Evolutionary conservation across 1,140 invertebrate genomes (phyloP).

Genomic region (Conus ventricosus): DNA sequence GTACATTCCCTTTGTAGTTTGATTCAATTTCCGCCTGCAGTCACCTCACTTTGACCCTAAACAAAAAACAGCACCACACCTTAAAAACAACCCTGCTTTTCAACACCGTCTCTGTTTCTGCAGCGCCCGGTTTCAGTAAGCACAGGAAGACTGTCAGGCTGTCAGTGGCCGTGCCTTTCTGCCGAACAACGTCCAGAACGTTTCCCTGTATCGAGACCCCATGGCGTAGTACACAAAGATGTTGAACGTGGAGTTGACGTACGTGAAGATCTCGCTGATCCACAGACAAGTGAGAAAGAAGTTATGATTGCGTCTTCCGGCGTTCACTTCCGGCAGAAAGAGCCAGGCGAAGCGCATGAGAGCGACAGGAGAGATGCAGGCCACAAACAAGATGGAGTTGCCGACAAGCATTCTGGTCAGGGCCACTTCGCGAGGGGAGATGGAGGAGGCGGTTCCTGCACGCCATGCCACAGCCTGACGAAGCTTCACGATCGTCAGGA

Average conservation of each 20-base stretch:
- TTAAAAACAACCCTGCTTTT: no score
- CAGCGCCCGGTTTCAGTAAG: no score
- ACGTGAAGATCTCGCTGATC: neutral
- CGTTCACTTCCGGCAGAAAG: neutral
- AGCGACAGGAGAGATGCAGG: neutral
- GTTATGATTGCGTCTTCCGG: conserved; percentile 1
- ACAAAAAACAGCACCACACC: no score
- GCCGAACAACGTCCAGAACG: neutral
- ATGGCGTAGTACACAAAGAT: conserved; percentile 9
- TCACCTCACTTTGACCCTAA: no score
- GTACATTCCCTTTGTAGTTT: no score
- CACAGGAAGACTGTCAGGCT: no score
- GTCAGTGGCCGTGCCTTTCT: neutral
- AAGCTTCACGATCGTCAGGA: neutral
- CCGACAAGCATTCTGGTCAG: conserved; percentile 25
- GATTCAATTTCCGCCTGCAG: no score
- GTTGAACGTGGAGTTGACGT: neutral
- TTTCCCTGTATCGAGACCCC: neutral
- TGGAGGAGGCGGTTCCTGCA: neutral
- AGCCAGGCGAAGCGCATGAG: neutral
- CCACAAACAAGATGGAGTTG: neutral
- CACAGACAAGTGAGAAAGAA: neutral
- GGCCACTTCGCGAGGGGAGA: neutral
- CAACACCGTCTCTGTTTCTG: no score
- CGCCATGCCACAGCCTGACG: neutral